phyloP scores from a whole-genome alignment of 2,113 vertebrate genomes.

The Chinchilla lanigera region DNA sequence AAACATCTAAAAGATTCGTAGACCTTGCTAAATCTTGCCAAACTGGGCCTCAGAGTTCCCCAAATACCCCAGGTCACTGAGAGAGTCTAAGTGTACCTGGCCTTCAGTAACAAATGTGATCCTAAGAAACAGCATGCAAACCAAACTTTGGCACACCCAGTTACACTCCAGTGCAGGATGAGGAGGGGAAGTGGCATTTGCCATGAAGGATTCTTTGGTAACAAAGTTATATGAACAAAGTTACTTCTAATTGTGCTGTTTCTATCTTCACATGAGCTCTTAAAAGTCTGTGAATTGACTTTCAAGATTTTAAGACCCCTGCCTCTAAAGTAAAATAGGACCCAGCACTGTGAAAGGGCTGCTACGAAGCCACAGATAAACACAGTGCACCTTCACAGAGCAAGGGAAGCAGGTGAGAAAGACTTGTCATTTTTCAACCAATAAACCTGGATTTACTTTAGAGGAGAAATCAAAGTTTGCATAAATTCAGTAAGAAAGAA shows the following conservation, averaged over 20 bases:
- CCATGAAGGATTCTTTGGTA: background rate
- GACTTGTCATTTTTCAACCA: slow-evolving; percentile 7
- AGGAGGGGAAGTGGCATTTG: background rate
- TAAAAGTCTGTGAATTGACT: background rate
- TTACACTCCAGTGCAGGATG: background rate
- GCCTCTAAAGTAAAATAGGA: slow-evolving; percentile 1
- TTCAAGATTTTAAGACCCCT: background rate
- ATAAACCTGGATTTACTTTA: background rate
- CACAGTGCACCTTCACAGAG: background rate
- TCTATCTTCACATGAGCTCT: slow-evolving; percentile 15
- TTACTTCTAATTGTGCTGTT: background rate
- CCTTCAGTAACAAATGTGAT: background rate
- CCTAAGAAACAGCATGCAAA: background rate
- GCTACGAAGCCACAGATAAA: background rate
- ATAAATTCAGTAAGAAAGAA: slow-evolving; percentile 32
- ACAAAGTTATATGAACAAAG: background rate
- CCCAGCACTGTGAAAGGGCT: background rate
- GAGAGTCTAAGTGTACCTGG: background rate
- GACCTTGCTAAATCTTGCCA: background rate
- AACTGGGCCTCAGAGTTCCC: background rate
- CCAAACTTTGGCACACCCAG: background rate
- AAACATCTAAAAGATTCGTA: background rate
- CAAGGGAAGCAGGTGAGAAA: background rate
- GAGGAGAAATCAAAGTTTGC: slow-evolving; percentile 21
- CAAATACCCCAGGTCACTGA: background rate